Evolutionary conservation across 2,888 invertebrate genomes (phyloP), one percentile per base, ranked within the genome.

Genomic region (Oligia fasciuncula): DNA sequence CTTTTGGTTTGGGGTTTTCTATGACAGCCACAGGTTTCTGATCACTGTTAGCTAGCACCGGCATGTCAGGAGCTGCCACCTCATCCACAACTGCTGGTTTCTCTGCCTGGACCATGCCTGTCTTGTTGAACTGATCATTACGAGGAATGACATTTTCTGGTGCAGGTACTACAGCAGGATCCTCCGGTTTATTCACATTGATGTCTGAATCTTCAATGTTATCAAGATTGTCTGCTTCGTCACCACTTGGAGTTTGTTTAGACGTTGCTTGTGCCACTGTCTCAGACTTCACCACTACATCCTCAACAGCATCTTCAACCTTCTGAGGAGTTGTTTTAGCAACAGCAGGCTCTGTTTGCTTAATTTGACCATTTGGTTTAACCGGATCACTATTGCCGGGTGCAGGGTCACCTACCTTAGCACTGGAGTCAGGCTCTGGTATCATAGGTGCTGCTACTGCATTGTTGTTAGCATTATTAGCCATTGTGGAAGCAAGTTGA

Each of bases 1-100:
- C 13, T 76, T 86, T 86, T 0, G n/a, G 35, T 70, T 86, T 85
- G 2, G 89, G 85, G 51, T 88, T 90, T n/a, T 92, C 92, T 72
- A 88, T 72, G 2, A 79, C 85, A 9, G 87, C 54, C 17, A 88
- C 88, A 0, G 29, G 65, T 80, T 92, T 92, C 43, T 79, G 80
- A 6, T 89, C 88, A 19, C 68, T 68, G 40, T 84, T 89, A 46
- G 70, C 57, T 23, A 60, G 49, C 35, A 76, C 60, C 6, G 83
- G 57, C 57, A 79, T 35, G n/a, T 88, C 85, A 17, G 85, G 77
- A n/a, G 73, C 23, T 17, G n/a, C 73, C 3, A 76, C 67, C 11
- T 86, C 82, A 72, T 71, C 83, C 1, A 49, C 77, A 49, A 63
- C 29, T 23, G 66, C 80, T 14, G 83, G 77, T 72, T 85, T 89